A percentile compares a stretch with the other conserved stretches of the same genome.
Evolutionary conservation across 2,113 vertebrate species (phyloP).

Genomic region (Cranoglanis bouderius): DNA sequence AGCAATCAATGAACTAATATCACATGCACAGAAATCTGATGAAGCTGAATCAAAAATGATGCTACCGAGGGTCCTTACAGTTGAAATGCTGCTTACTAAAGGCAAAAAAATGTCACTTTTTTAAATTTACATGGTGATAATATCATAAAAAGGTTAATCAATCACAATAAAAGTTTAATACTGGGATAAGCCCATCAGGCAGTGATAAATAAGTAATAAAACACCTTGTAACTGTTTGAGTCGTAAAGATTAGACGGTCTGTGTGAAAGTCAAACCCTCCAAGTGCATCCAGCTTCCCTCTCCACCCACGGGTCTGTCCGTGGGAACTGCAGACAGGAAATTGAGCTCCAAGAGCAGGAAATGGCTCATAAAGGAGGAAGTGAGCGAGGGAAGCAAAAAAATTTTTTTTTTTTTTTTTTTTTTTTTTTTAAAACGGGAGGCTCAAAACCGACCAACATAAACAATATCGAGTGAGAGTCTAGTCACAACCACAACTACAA

Average conservation of each 20-base stretch:
- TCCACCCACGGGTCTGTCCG: slow-evolving; percentile 36
- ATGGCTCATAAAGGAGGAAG: slow-evolving; percentile 51
- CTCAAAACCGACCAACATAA: slow-evolving; percentile 25
- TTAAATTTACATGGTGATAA: not conserved
- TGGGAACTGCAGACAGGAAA: slow-evolving; percentile 67
- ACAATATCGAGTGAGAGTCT: slow-evolving; percentile 40
- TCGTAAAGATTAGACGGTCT: slow-evolving; percentile 23
- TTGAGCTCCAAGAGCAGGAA: slow-evolving; percentile 54
- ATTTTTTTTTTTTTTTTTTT: too few relatives aligned
- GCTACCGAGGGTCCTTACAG: not conserved
- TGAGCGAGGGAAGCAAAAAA: slow-evolving; percentile 31
- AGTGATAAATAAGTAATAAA: not conserved
- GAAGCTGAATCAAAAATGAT: not conserved
- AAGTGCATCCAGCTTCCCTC: not conserved
- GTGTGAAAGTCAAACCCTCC: not conserved
- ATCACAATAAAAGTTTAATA: not conserved
- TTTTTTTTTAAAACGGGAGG: slow-evolving; percentile 42
- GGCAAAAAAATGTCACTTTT: not conserved
- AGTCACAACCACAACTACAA: slow-evolving; percentile 6
- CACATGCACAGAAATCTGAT: not conserved
- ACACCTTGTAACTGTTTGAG: not conserved
- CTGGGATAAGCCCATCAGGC: not conserved
- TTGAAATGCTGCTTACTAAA: not conserved
- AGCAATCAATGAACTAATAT: not conserved
- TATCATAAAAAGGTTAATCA: not conserved